These are phyloP conservation scores for Chloropsis hardwickii DNA, from an alignment of 2,113 vertebrate genomes.

Conservation along the genomic window DNA sequence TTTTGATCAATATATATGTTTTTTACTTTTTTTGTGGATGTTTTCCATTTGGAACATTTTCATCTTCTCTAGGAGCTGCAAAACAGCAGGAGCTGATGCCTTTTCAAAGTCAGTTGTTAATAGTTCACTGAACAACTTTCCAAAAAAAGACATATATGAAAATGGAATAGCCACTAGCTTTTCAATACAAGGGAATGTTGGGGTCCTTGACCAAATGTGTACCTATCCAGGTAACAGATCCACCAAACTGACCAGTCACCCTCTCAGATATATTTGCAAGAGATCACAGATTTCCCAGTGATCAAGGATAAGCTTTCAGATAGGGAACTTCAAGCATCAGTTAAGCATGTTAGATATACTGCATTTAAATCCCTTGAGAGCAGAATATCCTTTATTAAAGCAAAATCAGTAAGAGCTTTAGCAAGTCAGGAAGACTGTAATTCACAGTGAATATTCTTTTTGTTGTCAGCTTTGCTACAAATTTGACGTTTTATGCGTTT, in stretches of 20 bases:
- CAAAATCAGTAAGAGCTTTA: conserved; percentile 23
- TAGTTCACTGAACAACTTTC: neutral
- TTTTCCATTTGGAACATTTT: neutral
- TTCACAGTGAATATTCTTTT: conserved; percentile 24
- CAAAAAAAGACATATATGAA: neutral
- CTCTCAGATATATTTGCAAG: neutral
- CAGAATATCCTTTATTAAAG: conserved; percentile 44
- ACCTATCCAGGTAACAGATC: neutral
- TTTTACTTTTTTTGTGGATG: neutral
- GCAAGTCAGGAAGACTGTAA: conserved; percentile 21
- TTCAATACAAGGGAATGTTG: neutral
- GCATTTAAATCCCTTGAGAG: conserved; percentile 33
- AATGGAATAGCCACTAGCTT: neutral
- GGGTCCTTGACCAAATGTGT: neutral
- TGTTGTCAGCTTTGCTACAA: conserved; percentile 29
- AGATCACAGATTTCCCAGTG: neutral
- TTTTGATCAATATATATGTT: neutral
- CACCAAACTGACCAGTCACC: neutral
- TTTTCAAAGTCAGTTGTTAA: neutral
- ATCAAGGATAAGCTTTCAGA: neutral
- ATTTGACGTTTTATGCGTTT: conserved; percentile 30
- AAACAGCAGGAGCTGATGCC: neutral
- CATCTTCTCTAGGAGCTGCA: neutral
- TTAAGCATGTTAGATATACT: conserved; percentile 35
- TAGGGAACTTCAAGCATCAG: neutral